phyloP scores from a whole-genome alignment of 2,888 invertebrate genomes.

The Conistra vaccinii region DNA sequence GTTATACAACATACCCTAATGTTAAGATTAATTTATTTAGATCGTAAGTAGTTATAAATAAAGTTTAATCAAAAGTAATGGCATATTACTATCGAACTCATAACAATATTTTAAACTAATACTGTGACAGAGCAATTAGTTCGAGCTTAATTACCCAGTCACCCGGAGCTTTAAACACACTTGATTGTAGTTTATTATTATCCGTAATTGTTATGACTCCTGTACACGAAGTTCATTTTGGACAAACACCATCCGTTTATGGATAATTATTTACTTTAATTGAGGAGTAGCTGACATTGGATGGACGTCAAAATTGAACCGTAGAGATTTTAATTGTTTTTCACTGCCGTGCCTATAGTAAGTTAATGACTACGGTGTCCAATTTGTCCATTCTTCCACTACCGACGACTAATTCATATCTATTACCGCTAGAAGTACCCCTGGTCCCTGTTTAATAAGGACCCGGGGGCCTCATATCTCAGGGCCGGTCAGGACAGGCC shows the following conservation, averaged over 20 bases:
- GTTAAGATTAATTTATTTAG: neutral
- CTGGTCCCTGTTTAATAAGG: constrained; percentile 53
- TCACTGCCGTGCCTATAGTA: constrained; percentile 1
- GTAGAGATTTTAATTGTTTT: constrained; percentile 29
- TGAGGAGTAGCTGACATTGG: neutral
- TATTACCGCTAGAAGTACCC: constrained; percentile 38
- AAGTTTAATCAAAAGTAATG: constrained; percentile 22
- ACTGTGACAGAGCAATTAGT: constrained; percentile 44
- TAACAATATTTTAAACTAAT: constrained; percentile 53
- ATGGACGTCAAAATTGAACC: neutral
- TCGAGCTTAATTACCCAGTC: constrained; percentile 47
- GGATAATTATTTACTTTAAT: constrained; percentile 8
- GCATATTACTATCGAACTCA: neutral
- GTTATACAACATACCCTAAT: no score
- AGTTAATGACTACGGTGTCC: constrained; percentile 9
- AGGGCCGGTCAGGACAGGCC: constrained; percentile 57
- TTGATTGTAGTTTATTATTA: constrained; percentile 52
- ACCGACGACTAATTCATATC: constrained; percentile 54
- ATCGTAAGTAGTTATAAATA: no score
- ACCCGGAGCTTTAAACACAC: constrained; percentile 27
- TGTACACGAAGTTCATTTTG: constrained; percentile 14
- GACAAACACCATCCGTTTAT: constrained; percentile 1
- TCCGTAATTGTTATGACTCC: constrained; percentile 40
- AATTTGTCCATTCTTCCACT: constrained; percentile 45
- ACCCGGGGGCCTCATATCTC: constrained; percentile 54